Conservation (phyloP, 1,140 invertebrate genomes). For the Dinothrombium tinctorium region DNA sequence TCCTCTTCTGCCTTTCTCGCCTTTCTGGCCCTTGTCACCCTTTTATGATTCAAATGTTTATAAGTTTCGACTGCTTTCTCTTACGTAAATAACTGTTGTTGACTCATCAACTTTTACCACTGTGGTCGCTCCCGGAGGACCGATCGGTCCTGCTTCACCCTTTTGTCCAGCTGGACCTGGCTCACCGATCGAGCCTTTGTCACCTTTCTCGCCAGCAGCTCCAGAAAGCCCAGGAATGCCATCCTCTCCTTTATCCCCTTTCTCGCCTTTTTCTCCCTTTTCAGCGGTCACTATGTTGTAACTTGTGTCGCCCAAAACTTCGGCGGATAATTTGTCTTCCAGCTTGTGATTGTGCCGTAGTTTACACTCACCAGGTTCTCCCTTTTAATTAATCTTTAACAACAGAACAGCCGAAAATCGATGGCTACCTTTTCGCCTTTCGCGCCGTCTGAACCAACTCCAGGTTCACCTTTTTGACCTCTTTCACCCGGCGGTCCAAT, state of each 20-base stretch:
- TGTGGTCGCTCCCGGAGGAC: not conserved
- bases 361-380: conserved; percentile 1
- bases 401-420: not conserved
- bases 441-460: not conserved
- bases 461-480: not conserved
- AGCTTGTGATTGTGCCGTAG: not conserved
- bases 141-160: not conserved
- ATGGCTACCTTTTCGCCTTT: conserved; percentile 1
- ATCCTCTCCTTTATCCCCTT: too few relatives aligned
- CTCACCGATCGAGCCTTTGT: not conserved
- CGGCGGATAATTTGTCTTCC: not conserved
- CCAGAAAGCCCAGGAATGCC: not conserved
- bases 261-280: not conserved
- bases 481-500: not conserved
- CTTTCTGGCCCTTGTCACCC: not conserved
- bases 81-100: not conserved
- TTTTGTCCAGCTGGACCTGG: not conserved
- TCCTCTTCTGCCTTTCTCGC: not conserved
- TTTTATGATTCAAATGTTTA: not conserved
- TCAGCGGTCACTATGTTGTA: not conserved
- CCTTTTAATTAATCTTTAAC: not conserved
- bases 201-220: conserved; percentile 2
- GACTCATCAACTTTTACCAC: not conserved
- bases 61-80: not conserved
- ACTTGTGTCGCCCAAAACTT: not conserved